Evolutionary conservation across 2,888 invertebrate genomes (phyloP).

Genomic region (Sipunculus nudus): DNA sequence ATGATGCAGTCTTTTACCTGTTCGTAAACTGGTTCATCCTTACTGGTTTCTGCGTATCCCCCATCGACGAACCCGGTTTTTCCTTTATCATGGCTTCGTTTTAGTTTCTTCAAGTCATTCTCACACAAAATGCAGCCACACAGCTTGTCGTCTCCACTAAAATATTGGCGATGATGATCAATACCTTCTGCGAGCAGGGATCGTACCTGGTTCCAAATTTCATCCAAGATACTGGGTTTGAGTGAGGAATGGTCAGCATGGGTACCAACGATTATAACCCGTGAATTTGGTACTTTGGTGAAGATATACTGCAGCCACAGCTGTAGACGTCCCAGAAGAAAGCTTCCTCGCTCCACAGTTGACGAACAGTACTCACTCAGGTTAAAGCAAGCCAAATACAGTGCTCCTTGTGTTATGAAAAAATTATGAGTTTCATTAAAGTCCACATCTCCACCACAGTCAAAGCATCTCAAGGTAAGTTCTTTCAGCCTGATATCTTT

Average conservation of each 20-base stretch:
- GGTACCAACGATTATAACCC: slow-evolving; percentile 39
- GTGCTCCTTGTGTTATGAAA: slow-evolving; percentile 38
- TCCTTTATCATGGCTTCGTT: slow-evolving; percentile 10
- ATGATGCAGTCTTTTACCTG: slow-evolving; percentile 9
- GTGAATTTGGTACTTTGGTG: slow-evolving; percentile 35
- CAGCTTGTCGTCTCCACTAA: slow-evolving; percentile 23
- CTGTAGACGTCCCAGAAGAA: slow-evolving; percentile 37
- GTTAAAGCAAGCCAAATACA: slow-evolving; percentile 40
- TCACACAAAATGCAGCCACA: slow-evolving; percentile 37
- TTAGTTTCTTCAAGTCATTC: slow-evolving; percentile 25
- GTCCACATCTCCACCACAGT: slow-evolving; percentile 43
- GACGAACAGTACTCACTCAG: slow-evolving; percentile 35
- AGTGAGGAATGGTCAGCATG: slow-evolving; percentile 37
- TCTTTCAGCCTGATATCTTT: slow-evolving; percentile 33
- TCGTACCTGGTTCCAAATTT: slow-evolving; percentile 38
- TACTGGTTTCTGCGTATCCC: slow-evolving; percentile 6
- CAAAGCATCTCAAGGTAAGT: slow-evolving; percentile 34
- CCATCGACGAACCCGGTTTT: slow-evolving; percentile 35
- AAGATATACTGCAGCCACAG: slow-evolving; percentile 42
- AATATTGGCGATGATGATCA: slow-evolving; percentile 30
- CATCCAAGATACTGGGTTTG: slow-evolving; percentile 21
- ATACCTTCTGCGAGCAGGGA: slow-evolving; percentile 25
- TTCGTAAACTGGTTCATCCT: slow-evolving; percentile 21
- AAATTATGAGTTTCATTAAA: slow-evolving; percentile 43
- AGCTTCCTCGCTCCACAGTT: slow-evolving; percentile 33